Base-by-base conservation (phyloP, 2,888 invertebrate genomes). In the Apomyelois bistriatella region DNA sequence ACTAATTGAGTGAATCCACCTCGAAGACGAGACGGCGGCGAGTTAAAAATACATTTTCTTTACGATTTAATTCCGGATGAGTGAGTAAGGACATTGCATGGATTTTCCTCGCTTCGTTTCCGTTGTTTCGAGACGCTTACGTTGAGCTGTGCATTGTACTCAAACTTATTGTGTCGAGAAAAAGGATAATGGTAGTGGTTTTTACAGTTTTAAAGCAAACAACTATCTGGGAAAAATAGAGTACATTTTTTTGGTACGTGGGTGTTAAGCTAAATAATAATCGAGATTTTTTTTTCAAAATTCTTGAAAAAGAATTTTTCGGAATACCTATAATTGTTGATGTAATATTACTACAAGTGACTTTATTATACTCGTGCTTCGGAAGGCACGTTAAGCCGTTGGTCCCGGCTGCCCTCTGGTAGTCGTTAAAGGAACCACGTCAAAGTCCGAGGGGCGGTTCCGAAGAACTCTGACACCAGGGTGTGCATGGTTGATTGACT, bases 1-100 rank as follows among this genome's bases (percentile, higher is more conserved):
- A 70, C 78, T 85, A 85, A 85, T 84, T 85, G 82, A 81, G 76
- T 76, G 80, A 72, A 78, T 74, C 72, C 70, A 74, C 66, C 59
- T 69, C 65, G 68, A 75, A 77, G 83, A 72, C 82, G 73, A 70
- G 83, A 79, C 83, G 81, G 80, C 82, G 32, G 75, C 84, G 72
- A 75, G 35, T 43, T 42, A 36, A 43, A 50, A 50, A 50, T 40
- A 51, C 42, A 51, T 43, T 42, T 50, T 35, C 16, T 48, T 36
- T 35, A 15, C 22, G 10, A 51, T 15, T 51, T 22, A 36, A 42
- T 36, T 16, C 7, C 51, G 37, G 53, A 38, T 53, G 52, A 53
- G 53, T 16, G 53, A 53, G 35, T 50, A 42, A 37, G 38, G 53
- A 51, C 42, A 51, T 43, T 36, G 42, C 32, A 35, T 32, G 51